Percentiles rank a stretch among this genome's conserved stretches.
Evolutionary conservation across 2,888 invertebrate genomes (phyloP).

Genomic region (Empis stercorea): DNA sequence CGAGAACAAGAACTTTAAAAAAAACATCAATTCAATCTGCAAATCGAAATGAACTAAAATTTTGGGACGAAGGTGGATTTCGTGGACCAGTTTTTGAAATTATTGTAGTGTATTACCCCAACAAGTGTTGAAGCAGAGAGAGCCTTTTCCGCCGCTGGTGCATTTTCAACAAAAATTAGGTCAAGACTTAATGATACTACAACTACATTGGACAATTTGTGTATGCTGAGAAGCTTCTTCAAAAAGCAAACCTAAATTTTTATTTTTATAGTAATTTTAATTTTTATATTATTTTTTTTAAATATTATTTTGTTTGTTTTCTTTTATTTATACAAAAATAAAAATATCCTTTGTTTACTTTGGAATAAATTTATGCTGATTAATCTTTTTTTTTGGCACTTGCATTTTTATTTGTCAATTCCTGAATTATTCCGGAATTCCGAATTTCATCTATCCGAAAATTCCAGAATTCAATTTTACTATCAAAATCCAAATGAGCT

Average conservation of each 20-base stretch:
- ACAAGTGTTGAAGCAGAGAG: conserved; percentile 5
- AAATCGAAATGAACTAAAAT: not conserved
- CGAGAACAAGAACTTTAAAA: not conserved
- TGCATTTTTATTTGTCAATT: no score
- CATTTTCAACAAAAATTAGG: conserved; percentile 2
- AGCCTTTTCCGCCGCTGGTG: conserved; percentile 5
- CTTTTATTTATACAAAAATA: no score
- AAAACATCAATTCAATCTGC: not conserved
- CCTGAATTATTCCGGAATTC: no score
- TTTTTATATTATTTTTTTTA: no score
- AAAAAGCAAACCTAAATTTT: not conserved
- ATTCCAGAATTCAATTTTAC: no score
- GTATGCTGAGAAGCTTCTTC: not conserved
- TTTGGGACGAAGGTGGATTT: not conserved
- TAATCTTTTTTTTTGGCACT: no score
- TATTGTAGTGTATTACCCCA: not conserved
- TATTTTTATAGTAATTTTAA: not conserved
- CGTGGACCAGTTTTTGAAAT: not conserved
- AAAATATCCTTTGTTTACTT: no score
- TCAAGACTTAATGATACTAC: not conserved
- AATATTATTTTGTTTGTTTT: no score
- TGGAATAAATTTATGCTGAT: no score
- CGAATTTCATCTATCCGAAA: no score
- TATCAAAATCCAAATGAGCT: no score
- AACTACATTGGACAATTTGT: not conserved